A percentile compares a stretch with the other conserved stretches of the same genome.
These are phyloP conservation scores for Schlechtendalia chinensis DNA, from an alignment of 1,140 invertebrate genomes.

Conservation along the genomic window DNA sequence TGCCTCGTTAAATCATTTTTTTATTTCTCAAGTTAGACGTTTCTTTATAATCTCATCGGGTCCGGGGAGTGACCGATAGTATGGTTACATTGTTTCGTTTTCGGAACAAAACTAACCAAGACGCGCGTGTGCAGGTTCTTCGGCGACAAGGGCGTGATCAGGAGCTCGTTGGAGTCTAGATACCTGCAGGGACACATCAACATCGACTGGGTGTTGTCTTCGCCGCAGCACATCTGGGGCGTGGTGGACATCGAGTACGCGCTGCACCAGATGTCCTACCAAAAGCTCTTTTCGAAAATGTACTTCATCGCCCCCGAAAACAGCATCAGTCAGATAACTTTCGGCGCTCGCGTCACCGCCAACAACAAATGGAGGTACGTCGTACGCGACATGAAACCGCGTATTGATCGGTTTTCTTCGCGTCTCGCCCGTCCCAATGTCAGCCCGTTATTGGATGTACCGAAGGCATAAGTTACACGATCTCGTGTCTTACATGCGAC, in stretches of 20 bases:
- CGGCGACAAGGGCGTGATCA: constrained; percentile 26
- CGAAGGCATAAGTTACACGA: too few relatives aligned
- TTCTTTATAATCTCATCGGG: too few relatives aligned
- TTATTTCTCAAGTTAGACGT: too few relatives aligned
- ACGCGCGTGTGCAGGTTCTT: not conserved
- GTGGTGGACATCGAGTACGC: constrained; percentile 20
- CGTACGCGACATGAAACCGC: too few relatives aligned
- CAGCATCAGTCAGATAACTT: constrained; percentile 21
- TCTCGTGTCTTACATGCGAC: too few relatives aligned
- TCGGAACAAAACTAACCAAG: not conserved
- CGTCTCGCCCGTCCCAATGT: too few relatives aligned
- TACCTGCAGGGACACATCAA: constrained; percentile 38
- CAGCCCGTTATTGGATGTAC: too few relatives aligned
- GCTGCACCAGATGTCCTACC: not conserved
- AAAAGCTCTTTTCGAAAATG: constrained; percentile 26
- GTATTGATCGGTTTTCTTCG: too few relatives aligned
- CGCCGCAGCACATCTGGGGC: constrained; percentile 33
- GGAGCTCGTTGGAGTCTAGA: constrained; percentile 35
- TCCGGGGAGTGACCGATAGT: too few relatives aligned
- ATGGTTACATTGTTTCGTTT: too few relatives aligned
- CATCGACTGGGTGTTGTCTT: constrained; percentile 30
- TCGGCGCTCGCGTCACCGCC: constrained; percentile 19
- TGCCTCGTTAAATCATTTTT: too few relatives aligned
- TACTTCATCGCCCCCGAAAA: constrained; percentile 41
- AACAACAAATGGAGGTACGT: constrained; percentile 44